Evolutionary conservation across 1,140 invertebrate genomes (phyloP), one percentile per base, ranked within the genome.

Genomic region (Tigriopus japonicus): DNA sequence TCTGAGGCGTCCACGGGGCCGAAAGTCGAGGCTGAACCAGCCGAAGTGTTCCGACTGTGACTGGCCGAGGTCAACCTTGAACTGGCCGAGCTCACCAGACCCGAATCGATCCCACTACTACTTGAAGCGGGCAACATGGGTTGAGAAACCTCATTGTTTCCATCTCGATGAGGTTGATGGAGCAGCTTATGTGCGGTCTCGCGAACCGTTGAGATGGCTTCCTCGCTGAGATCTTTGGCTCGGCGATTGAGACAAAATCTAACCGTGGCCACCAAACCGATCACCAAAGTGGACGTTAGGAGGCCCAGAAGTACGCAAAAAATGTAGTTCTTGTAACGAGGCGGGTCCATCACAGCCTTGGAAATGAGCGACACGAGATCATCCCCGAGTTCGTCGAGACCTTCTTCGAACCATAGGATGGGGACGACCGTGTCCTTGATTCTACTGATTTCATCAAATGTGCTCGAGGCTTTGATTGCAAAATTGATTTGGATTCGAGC

Each of bases 401-500:
- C 56, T 41, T 58, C 56, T 15, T 58, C 56, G 21, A 58, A 58
- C 56, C 56, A 58, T 15, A 58, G n/a, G 5, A 58, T 15, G 5
- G 56, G 56, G 15, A 58, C 24, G 5, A 58, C 56, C 14, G 56
- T 58, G 17, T 58, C 56, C 3, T 55, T 55, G 15, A 17, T 17
- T 21, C 10, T 51, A 51, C 15, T 51, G 15, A 51, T 10, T 17
- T 24, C 28, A 2, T 55, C 14, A 24, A 55, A 55, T 14, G 24
- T 3, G 9, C 24, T 24, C 28, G 28, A 21, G 28, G 28, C 24
- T 55, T 55, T 28, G 24, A 58, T 17, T 1, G 40, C 15, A 28
- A 58, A 17, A 23, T 58, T 58, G 56, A 58, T 58, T 17, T 58
- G 56, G 21, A 58, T 58, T n/a, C 56, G 3, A n/a, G 56, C 56